These are phyloP conservation scores for Drosophila rufa DNA, from an alignment of 1,140 invertebrate genomes.

Conservation along the genomic window DNA sequence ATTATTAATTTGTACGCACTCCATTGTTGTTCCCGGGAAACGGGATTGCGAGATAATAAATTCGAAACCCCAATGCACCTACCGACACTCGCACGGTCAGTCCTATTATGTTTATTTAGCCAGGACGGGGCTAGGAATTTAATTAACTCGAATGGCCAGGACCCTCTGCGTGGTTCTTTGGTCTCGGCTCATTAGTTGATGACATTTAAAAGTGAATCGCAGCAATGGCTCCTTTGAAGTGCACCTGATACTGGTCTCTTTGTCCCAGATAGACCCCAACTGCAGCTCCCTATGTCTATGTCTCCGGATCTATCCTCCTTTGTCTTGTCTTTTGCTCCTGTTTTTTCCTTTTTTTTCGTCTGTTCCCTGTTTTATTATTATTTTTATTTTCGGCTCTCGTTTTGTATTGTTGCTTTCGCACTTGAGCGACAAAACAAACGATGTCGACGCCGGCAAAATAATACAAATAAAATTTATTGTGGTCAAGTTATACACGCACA, in stretches of 20 bases:
- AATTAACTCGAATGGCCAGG: constrained; percentile 17
- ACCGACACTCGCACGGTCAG: neutral
- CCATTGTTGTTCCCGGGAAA: too few relatives aligned
- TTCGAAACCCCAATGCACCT: neutral
- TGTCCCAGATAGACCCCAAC: neutral
- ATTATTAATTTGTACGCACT: neutral
- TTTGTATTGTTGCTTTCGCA: constrained; percentile 42
- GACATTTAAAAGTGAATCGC: constrained; percentile 8
- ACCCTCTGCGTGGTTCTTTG: neutral
- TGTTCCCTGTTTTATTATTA: constrained; percentile 19
- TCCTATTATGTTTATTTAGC: constrained; percentile 2
- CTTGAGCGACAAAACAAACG: constrained; percentile 61
- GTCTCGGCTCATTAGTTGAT: constrained; percentile 25
- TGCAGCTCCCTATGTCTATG: neutral
- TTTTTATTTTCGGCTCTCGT: constrained; percentile 29
- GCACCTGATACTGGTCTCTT: constrained; percentile 26
- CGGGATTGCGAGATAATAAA: neutral
- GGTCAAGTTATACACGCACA: constrained; percentile 61
- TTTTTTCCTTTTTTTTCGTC: constrained; percentile 3
- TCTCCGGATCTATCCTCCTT: neutral
- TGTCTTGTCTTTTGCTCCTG: neutral
- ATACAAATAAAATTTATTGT: constrained; percentile 76
- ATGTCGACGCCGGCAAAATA: constrained; percentile 49
- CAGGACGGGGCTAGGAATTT: constrained; percentile 10
- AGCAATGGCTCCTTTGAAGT: constrained; percentile 33